These are phyloP conservation scores for Phycodurus eques DNA, from an alignment of 2,113 vertebrate species.

Conservation along the genomic window DNA sequence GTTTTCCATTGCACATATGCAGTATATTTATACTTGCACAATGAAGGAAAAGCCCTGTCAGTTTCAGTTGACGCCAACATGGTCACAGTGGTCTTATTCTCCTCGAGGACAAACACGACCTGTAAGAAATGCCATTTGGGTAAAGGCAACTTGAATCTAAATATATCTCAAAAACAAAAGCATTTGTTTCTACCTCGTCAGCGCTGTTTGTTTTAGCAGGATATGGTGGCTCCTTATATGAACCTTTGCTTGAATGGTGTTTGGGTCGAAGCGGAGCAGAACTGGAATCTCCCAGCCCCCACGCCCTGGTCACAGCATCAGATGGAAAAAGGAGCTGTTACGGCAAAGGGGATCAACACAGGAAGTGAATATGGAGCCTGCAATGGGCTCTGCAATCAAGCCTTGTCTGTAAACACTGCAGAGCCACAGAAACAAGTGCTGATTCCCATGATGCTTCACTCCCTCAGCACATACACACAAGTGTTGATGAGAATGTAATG, in stretches of 20 bases:
- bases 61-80: constrained; percentile 16
- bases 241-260: constrained; percentile 50
- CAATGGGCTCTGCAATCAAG: constrained; percentile 61
- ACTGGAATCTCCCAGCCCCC: constrained; percentile 39
- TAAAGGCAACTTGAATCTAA: constrained; percentile 50
- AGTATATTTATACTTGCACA: not conserved
- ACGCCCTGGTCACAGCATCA: constrained; percentile 21
- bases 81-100: constrained; percentile 28
- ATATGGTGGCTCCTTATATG: constrained; percentile 55
- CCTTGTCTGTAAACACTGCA: constrained; percentile 57
- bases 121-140: constrained; percentile 34
- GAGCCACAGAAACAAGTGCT: constrained; percentile 52
- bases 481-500: constrained; percentile 46
- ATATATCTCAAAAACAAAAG: constrained; percentile 70
- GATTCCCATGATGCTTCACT: constrained; percentile 39
- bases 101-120: constrained; percentile 29
- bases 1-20: not conserved
- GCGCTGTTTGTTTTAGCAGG: constrained; percentile 70
- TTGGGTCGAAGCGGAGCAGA: constrained; percentile 47
- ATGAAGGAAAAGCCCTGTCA: constrained; percentile 10
- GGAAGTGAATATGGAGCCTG: constrained; percentile 60
- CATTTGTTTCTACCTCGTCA: constrained; percentile 66
- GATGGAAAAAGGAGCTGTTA: constrained; percentile 47
- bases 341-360: constrained; percentile 60
- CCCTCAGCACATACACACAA: constrained; percentile 26